Percentiles rank a stretch among this genome's conserved stretches.
Evolutionary conservation across 2,113 vertebrate genomes (phyloP).

Genomic region (Megaceryle maxima): DNA sequence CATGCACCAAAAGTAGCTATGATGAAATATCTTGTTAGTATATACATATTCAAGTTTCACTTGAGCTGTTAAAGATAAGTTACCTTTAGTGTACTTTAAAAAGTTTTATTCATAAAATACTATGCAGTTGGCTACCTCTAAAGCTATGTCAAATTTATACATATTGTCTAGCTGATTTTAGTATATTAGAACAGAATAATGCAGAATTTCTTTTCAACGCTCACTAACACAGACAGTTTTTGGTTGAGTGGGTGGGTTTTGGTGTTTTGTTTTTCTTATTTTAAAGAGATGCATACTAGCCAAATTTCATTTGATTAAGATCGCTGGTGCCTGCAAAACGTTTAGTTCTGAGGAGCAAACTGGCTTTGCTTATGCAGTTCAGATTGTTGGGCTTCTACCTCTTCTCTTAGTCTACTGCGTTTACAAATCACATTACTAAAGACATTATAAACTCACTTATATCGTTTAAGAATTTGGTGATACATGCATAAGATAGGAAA

Average conservation of each 20-base stretch:
- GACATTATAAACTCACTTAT: not conserved
- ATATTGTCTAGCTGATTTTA: not conserved
- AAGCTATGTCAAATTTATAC: not conserved
- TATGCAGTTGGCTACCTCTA: not conserved
- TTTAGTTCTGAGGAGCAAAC: not conserved
- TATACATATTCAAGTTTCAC: not conserved
- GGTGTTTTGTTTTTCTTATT: not conserved
- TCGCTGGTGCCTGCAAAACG: not conserved
- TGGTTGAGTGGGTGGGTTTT: not conserved
- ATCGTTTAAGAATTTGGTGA: not conserved
- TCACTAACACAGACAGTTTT: not conserved
- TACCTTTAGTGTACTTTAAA: not conserved
- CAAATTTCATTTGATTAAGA: not conserved
- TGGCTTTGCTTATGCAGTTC: not conserved
- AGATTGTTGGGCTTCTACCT: not conserved
- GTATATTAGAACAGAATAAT: not conserved
- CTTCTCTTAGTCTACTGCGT: not conserved
- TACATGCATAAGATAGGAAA: not conserved
- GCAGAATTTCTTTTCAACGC: not conserved
- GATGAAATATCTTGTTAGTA: not conserved
- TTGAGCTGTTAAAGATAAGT: not conserved
- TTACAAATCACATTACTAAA: not conserved
- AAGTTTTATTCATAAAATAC: not conserved
- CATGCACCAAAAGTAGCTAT: not conserved
- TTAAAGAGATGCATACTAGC: not conserved